Percentiles rank a stretch among this genome's conserved stretches.
phyloP scores from a whole-genome alignment of 2,797 vertebrate genomes.

The Poecile montanus region DNA sequence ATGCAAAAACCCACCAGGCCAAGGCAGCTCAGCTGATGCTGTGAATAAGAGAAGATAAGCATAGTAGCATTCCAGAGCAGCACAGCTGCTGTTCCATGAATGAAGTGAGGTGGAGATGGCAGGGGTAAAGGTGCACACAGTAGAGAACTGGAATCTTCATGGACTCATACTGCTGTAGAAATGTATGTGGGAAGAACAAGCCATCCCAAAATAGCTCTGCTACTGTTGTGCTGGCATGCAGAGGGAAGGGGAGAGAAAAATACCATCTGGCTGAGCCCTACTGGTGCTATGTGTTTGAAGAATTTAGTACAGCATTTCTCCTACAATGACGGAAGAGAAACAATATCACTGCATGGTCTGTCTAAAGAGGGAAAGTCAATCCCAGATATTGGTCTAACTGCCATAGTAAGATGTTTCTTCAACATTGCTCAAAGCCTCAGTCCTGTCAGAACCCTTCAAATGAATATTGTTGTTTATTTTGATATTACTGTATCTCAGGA shows the following conservation, averaged over 20 bases:
- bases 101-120: not conserved
- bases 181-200: not conserved
- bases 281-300: not conserved
- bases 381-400: not conserved
- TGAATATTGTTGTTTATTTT: not conserved
- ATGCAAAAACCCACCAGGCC: not conserved
- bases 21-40: not conserved
- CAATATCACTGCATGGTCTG: not conserved
- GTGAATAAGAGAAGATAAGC: not conserved
- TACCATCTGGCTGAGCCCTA: conserved; percentile 1
- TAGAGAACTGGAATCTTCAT: not conserved
- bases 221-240: not conserved
- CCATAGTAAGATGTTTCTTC: not conserved
- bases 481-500: not conserved
- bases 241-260: conserved; percentile 17
- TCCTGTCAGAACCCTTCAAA: not conserved
- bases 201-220: not conserved
- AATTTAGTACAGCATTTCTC: not conserved
- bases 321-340: not conserved
- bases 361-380: not conserved
- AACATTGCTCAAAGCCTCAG: not conserved
- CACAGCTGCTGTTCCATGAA: not conserved
- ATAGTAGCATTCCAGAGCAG: not conserved
- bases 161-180: not conserved
- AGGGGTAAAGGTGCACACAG: not conserved